phyloP scores from a whole-genome alignment of 1,140 invertebrate species.

The Laodelphax striatellus region DNA sequence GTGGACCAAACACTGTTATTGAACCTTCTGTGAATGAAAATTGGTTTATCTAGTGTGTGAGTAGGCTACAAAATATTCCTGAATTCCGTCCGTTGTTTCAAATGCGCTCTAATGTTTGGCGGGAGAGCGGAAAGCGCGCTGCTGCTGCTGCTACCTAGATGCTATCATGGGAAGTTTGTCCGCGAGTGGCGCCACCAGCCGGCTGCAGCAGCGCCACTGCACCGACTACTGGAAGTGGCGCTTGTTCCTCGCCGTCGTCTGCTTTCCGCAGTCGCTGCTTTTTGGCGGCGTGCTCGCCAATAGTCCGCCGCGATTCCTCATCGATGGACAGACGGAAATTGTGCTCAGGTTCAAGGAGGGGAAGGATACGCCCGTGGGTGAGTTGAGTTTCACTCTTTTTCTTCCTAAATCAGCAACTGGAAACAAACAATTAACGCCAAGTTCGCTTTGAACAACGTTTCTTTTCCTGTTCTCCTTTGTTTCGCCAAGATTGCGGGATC shows the following conservation, averaged over 20 bases:
- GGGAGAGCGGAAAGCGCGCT: no score
- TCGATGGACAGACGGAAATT: constrained; percentile 78
- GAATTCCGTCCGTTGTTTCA: no score
- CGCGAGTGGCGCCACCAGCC: no score
- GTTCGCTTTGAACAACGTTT: not conserved
- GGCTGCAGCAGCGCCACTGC: no score
- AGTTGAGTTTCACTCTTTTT: constrained; percentile 29
- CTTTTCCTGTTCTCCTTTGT: not conserved
- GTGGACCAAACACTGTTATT: no score
- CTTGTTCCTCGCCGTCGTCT: not conserved
- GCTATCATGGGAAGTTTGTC: no score
- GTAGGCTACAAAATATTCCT: no score
- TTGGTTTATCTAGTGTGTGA: no score
- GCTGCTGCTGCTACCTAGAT: no score
- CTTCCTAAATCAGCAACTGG: no score
- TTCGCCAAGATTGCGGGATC: not conserved
- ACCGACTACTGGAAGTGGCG: not conserved
- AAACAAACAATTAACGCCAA: not conserved
- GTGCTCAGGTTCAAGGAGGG: constrained; percentile 79
- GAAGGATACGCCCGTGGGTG: constrained; percentile 70
- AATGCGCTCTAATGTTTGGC: no score
- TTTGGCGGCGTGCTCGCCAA: constrained; percentile 33
- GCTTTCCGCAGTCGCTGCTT: not conserved
- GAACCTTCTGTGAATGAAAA: no score
- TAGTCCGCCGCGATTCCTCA: constrained; percentile 69